Base-by-base conservation (phyloP, 2,888 invertebrate species). In the Brachyptera risi region DNA sequence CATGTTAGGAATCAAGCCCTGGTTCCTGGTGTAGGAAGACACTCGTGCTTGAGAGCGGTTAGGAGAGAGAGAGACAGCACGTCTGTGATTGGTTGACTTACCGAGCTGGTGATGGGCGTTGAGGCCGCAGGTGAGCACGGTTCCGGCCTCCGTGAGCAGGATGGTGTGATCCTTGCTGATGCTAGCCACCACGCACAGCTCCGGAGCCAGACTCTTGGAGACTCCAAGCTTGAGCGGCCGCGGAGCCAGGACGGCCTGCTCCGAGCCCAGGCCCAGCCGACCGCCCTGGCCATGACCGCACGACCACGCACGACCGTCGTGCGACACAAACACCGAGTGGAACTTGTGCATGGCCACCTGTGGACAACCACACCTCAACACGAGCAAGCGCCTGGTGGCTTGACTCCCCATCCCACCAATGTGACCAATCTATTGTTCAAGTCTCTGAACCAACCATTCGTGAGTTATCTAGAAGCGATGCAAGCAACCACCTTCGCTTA, bases 281-380 rank as follows among this genome's bases (percentile, higher is more conserved):
- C 89, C 90, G 13, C 88, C 88, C 65, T 85, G 86, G 11, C 90
- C 87, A 75, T 91, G 90, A 0, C 94, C 95, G 72, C 91, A 90
- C 19, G 86, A 82, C 78, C 83, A 92, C 1, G 86, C 85, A 56
- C 77, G 75, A 0, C 82, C 82, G 59, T 76, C 76, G 1, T 71
- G 72, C 0, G 79, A 75, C 26, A 90, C 71, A 76, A 89, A 87
- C 13, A 88, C 76, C 66, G 86, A 84, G 75, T 92, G 92, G 75
- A 87, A 91, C 73, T 88, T 88, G 68, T 84, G 83, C 66, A 90
- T 79, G 65, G 80, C 82, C n/a, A 88, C 83, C 86, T 86, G 73
- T 2, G 69, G n/a, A n/a, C n/a, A n/a, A n/a, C n/a, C n/a, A n/a
- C n/a, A n/a, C n/a, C n/a, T n/a, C n/a, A n/a, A n/a, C n/a, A n/a